A percentile compares a stretch with the other conserved stretches of the same genome.
These are phyloP conservation scores for Pentalonia nigronervosa DNA, from an alignment of 1,140 invertebrate species.

Conservation along the genomic window DNA sequence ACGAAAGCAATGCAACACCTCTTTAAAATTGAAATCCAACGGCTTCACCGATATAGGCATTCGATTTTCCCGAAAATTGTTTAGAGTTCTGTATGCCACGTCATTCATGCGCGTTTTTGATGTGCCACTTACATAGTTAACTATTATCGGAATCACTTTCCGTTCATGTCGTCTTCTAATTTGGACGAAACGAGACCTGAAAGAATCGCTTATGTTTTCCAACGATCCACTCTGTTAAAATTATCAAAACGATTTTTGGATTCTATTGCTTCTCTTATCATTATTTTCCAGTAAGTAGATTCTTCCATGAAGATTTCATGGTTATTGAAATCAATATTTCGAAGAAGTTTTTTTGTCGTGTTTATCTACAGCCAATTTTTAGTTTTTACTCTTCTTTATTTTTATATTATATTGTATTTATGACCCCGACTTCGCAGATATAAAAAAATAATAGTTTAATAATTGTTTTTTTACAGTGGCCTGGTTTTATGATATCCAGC, in stretches of 20 bases:
- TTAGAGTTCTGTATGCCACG: neutral
- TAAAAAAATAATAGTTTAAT: no score
- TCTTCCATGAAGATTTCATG: neutral
- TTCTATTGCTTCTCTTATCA: neutral
- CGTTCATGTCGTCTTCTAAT: neutral
- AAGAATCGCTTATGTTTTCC: neutral
- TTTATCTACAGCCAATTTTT: neutral
- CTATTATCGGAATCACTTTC: neutral
- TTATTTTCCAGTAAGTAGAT: neutral
- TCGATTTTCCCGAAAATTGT: neutral
- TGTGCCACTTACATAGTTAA: neutral
- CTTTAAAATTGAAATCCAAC: neutral
- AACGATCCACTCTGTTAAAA: neutral
- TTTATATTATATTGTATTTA: neutral
- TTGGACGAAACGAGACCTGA: neutral
- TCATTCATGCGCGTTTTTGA: neutral
- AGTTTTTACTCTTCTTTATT: neutral
- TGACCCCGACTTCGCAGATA: neutral
- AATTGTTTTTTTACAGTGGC: no score
- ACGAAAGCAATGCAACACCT: neutral
- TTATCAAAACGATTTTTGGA: rapidly evolving
- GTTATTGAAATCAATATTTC: neutral
- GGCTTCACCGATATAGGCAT: neutral
- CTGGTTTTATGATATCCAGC: neutral
- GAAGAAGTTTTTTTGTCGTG: neutral